Conservation (phyloP, 2,888 invertebrate genomes). For the Itoplectis maculator region DNA sequence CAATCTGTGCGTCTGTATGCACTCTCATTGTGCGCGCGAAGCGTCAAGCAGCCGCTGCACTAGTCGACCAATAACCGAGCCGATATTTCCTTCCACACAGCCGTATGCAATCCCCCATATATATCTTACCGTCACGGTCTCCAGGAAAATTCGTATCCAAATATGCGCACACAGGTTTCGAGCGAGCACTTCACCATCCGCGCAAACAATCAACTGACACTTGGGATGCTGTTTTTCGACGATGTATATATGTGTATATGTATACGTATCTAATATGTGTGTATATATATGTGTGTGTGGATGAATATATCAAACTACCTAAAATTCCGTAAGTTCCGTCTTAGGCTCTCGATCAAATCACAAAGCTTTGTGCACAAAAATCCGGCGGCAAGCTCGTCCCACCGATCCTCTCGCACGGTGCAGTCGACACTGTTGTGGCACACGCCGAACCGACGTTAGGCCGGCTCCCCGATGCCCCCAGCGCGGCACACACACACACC, state of each 20-base stretch:
- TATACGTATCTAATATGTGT: background rate
- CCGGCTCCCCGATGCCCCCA: slow-evolving; percentile 26
- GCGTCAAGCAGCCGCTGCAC: background rate
- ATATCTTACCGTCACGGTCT: slow-evolving; percentile 28
- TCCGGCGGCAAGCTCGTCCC: background rate
- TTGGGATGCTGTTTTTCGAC: background rate
- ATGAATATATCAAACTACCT: background rate
- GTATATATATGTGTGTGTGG: background rate
- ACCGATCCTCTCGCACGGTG: background rate
- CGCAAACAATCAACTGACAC: slow-evolving; percentile 31
- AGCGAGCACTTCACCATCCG: slow-evolving; percentile 32
- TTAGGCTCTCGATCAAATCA: background rate
- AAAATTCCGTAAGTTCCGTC: too few species aligned
- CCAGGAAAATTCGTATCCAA: slow-evolving; percentile 47
- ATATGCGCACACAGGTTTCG: slow-evolving; percentile 17
- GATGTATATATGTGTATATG: background rate
- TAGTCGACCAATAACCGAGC: slow-evolving; percentile 1
- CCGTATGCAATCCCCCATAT: background rate
- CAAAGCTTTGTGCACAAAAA: background rate
- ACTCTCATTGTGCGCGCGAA: slow-evolving; percentile 16
- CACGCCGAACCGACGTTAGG: slow-evolving; percentile 29
- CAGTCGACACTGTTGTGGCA: background rate
- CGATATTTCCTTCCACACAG: background rate
- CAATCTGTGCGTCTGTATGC: slow-evolving; percentile 50
- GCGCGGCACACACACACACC: slow-evolving; percentile 3